Evolutionary conservation across 2,888 invertebrate species (phyloP).

Genomic region (Cyrtodaria siliqua): DNA sequence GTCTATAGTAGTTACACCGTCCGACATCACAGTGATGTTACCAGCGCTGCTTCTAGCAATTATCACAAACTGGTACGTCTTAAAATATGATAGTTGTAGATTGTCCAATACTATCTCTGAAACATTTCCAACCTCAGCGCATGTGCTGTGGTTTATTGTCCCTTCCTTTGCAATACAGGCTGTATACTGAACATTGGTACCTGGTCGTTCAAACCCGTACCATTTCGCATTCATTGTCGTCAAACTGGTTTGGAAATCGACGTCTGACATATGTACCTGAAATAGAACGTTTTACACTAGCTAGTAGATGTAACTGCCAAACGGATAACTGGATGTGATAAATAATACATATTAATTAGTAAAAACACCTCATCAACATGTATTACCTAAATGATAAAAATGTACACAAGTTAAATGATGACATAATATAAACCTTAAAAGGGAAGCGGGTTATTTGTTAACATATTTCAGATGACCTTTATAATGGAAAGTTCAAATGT

Average conservation of each 20-base stretch:
- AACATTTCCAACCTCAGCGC: not conserved
- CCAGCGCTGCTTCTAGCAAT: conserved; percentile 47
- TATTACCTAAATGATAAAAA: no score
- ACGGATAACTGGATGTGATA: no score
- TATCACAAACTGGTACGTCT: conserved; percentile 58
- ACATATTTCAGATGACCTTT: no score
- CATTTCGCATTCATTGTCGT: conserved; percentile 5
- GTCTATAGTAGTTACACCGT: conserved; percentile 56
- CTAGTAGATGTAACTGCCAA: no score
- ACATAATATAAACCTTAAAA: no score
- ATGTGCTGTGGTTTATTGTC: not conserved
- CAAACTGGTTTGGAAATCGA: conserved; percentile 3
- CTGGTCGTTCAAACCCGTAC: conserved; percentile 7
- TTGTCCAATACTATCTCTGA: not conserved
- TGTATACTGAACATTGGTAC: not conserved
- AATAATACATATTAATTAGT: no score
- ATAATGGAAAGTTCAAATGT: no score
- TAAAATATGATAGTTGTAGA: conserved; percentile 1
- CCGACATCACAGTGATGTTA: conserved; percentile 37
- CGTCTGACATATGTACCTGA: not conserved
- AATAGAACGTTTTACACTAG: no score
- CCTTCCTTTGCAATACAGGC: conserved; percentile 1
- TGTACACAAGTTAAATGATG: no score
- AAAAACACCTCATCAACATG: no score
- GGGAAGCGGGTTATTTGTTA: no score